Evolutionary conservation across 2,113 vertebrate species (phyloP).

Genomic region (Burhinus bistriatus): DNA sequence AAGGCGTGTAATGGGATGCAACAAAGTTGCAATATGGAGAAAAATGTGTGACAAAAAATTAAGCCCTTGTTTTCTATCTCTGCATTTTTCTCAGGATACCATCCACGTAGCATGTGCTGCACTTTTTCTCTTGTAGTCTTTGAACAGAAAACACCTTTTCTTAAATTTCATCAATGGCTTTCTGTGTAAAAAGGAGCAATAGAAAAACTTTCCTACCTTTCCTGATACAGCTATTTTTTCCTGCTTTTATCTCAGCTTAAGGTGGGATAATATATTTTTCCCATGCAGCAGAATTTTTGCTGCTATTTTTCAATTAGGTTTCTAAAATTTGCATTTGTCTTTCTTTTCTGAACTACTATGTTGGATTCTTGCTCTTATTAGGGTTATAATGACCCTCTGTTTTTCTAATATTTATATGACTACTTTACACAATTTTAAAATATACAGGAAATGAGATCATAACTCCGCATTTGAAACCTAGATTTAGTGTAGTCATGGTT

Average conservation of each 20-base stretch:
- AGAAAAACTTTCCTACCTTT: not conserved
- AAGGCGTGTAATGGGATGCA: not conserved
- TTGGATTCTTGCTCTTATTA: not conserved
- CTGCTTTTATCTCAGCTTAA: not conserved
- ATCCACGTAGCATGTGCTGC: not conserved
- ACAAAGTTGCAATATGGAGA: not conserved
- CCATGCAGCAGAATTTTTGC: not conserved
- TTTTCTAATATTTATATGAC: not conserved
- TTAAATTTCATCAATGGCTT: not conserved
- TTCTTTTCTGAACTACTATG: not conserved
- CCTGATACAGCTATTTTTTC: not conserved
- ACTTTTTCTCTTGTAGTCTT: not conserved
- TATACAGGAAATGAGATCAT: not conserved
- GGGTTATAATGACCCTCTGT: not conserved
- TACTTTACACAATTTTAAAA: not conserved
- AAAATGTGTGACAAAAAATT: not conserved
- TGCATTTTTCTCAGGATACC: not conserved
- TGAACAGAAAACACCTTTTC: not conserved
- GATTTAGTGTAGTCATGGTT: not conserved
- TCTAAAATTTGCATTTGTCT: not conserved
- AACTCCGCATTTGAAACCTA: not conserved
- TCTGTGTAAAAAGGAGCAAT: not conserved
- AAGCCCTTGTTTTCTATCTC: not conserved
- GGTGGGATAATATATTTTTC: not conserved
- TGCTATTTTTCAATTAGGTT: not conserved